A percentile compares a stretch with the other conserved stretches of the same genome.
Evolutionary conservation across 1,140 invertebrate species (phyloP).

Genomic region (Capitella teleta): DNA sequence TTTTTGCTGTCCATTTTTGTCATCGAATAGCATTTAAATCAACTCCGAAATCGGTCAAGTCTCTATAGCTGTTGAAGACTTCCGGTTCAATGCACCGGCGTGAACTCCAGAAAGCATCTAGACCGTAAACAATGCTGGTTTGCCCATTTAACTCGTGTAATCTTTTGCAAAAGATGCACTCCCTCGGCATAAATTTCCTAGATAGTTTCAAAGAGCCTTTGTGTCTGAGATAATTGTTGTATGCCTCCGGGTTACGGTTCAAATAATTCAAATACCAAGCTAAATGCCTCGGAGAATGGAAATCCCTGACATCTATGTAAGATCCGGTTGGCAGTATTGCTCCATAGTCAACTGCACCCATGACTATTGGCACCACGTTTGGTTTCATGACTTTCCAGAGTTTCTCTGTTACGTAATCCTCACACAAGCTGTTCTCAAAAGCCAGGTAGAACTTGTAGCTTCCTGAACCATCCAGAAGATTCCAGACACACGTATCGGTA

Average conservation of each 20-base stretch:
- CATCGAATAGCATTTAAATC: no score
- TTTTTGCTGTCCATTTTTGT: no score
- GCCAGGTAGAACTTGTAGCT: conserved; percentile 97
- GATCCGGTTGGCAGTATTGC: conserved; percentile 25
- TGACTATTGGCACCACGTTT: conserved; percentile 32
- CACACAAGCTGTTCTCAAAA: conserved; percentile 53
- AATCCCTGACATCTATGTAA: conserved; percentile 40
- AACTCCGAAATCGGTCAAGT: no score
- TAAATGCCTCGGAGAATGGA: conserved; percentile 24
- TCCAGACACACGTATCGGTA: conserved; percentile 77
- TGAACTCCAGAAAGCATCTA: no score
- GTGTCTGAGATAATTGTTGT: conserved; percentile 88
- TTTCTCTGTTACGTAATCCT: conserved; percentile 46
- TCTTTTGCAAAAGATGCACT: no score
- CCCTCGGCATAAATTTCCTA: no score
- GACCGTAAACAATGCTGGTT: no score
- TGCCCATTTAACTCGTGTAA: no score
- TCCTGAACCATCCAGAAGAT: conserved; percentile 70
- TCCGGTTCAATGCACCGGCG: no score
- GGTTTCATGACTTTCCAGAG: conserved; percentile 39
- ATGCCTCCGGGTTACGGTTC: conserved; percentile 72
- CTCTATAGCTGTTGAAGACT: no score
- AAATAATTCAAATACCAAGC: conserved; percentile 42
- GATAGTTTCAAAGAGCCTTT: no score
- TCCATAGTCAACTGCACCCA: conserved; percentile 42